Percentiles rank a stretch among this genome's conserved stretches.
Conservation (phyloP, 2,113 vertebrate genomes). For the Zosterops pallidus region DNA sequence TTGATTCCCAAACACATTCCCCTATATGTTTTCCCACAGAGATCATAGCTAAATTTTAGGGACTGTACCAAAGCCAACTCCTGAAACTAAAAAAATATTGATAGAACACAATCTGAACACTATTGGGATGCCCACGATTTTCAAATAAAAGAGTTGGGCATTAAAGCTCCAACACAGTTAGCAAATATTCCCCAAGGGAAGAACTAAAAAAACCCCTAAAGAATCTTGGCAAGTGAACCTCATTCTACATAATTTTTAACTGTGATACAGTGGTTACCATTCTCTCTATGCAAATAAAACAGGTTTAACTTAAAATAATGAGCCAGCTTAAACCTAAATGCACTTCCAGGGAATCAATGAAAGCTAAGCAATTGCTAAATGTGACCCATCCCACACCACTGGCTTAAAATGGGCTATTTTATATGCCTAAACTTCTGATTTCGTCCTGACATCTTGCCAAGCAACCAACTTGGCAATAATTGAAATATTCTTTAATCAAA, state of each 20-base stretch:
- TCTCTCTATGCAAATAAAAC: background rate
- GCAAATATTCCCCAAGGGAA: background rate
- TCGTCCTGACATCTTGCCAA: background rate
- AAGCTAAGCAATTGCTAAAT: background rate
- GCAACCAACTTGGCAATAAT: background rate
- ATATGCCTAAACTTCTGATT: background rate
- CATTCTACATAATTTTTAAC: background rate
- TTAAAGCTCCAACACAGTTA: background rate
- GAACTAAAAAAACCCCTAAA: background rate
- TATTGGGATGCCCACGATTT: background rate
- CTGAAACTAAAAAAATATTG: background rate
- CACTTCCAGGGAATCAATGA: background rate
- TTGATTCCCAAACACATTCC: background rate
- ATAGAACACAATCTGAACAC: background rate
- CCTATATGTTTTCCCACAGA: background rate
- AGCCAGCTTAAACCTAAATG: background rate
- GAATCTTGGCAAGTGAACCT: background rate
- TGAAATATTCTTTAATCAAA: background rate
- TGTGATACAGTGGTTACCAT: background rate
- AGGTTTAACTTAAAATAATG: slow-evolving; percentile 9
- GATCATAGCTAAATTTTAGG: background rate
- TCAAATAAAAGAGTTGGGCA: background rate
- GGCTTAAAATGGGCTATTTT: background rate
- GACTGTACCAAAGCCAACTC: background rate
- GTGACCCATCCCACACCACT: background rate